A percentile compares a stretch with the other conserved stretches of the same genome.
These are phyloP conservation scores for Dinomys branickii DNA, from an alignment of 2,113 vertebrate species.

Conservation along the genomic window DNA sequence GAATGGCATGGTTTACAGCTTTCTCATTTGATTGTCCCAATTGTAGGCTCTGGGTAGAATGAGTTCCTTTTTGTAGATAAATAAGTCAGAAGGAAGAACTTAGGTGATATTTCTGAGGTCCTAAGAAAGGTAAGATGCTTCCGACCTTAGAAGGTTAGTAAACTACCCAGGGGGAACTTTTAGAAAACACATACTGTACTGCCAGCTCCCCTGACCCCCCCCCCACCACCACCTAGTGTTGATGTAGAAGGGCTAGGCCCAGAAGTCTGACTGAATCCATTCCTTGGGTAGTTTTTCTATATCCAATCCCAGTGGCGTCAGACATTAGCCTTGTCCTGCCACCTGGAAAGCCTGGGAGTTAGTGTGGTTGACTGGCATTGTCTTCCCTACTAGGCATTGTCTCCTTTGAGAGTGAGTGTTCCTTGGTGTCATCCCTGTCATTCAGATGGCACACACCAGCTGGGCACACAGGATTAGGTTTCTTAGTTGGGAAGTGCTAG, in stretches of 20 bases:
- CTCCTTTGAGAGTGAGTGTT: neutral
- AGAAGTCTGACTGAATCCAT: neutral
- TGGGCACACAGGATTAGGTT: neutral
- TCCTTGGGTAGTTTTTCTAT: neutral
- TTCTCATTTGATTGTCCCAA: rapidly evolving
- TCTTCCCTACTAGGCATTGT: neutral
- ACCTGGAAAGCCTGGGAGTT: neutral
- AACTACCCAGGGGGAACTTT: neutral
- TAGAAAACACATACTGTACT: neutral
- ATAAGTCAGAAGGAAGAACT: neutral
- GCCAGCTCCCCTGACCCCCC: neutral
- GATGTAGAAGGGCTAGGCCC: neutral
- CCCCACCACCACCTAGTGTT: neutral
- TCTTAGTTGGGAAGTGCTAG: neutral
- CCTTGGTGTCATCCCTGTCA: neutral
- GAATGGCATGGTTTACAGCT: rapidly evolving
- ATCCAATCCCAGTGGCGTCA: neutral
- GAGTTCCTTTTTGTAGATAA: neutral
- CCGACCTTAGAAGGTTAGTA: neutral
- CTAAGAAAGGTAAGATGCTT: neutral
- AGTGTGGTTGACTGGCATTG: neutral
- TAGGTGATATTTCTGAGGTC: neutral
- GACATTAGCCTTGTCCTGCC: neutral
- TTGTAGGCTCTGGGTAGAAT: neutral
- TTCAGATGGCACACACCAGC: neutral